Evolutionary conservation across 2,113 vertebrate species (phyloP).

Genomic region (Regulus satrapa): DNA sequence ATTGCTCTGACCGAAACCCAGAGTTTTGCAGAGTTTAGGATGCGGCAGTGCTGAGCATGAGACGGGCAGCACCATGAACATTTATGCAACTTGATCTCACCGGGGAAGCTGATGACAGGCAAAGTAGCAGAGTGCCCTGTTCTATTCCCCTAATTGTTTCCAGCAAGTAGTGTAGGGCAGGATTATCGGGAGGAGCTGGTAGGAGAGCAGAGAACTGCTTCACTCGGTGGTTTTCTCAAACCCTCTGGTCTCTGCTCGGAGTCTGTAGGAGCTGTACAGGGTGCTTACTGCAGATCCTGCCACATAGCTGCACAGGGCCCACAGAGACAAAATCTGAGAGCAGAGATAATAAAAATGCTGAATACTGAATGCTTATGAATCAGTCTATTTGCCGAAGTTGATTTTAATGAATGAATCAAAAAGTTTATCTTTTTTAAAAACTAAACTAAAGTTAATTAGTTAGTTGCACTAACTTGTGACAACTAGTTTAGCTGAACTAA

Average conservation of each 20-base stretch:
- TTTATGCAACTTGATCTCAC: slow-evolving; percentile 14
- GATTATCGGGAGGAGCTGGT: not conserved
- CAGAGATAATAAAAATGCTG: not conserved
- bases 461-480: too few relatives aligned
- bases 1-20: not conserved
- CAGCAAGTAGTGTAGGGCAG: not conserved
- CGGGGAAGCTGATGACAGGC: not conserved
- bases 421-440: too few relatives aligned
- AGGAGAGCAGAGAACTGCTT: not conserved
- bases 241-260: not conserved
- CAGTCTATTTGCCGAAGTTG: accelerated
- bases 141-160: not conserved
- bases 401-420: not conserved
- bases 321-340: not conserved
- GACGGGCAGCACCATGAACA: not conserved
- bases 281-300: not conserved
- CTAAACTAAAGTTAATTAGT: too few relatives aligned
- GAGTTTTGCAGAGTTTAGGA: not conserved
- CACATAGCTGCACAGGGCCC: not conserved
- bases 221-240: not conserved
- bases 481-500: too few relatives aligned
- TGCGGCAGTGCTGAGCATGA: accelerated
- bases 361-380: not conserved
- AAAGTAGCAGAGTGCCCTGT: not conserved
- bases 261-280: not conserved